These are phyloP conservation scores for Drosophila formosana DNA, from an alignment of 2,888 invertebrate genomes.

Conservation along the genomic window DNA sequence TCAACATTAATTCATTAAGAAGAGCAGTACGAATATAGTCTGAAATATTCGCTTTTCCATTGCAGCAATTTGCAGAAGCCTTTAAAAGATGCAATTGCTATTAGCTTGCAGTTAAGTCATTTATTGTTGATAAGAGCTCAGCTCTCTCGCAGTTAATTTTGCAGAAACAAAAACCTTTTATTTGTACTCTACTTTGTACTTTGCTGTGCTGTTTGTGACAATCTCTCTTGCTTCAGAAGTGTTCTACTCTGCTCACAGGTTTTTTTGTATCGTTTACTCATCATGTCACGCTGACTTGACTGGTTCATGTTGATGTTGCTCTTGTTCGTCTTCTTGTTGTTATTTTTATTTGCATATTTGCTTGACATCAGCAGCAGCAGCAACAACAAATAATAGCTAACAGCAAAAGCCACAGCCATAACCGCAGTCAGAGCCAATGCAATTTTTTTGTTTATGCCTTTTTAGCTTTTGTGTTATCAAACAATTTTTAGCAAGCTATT, in stretches of 20 bases:
- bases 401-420: constrained; percentile 21
- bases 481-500: constrained; percentile 68
- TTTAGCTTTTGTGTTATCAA: constrained; percentile 66
- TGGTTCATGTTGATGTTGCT: constrained; percentile 33
- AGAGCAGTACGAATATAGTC: not conserved
- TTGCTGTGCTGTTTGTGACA: constrained; percentile 29
- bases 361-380: constrained; percentile 49
- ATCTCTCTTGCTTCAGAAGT: constrained; percentile 2
- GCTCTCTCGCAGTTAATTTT: not conserved
- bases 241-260: constrained; percentile 19
- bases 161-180: not conserved
- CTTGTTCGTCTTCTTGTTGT: constrained; percentile 50
- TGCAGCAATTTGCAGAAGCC: not conserved
- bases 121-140: constrained; percentile 3
- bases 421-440: constrained; percentile 28
- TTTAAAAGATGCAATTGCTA: not conserved
- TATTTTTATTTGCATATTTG: constrained; percentile 74
- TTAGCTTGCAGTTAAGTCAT: not conserved
- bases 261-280: constrained; percentile 72
- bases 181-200: constrained; percentile 6
- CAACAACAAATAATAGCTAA: constrained; percentile 18
- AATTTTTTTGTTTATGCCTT: constrained; percentile 6
- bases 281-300: constrained; percentile 65
- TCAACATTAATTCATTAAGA: no score
- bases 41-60: not conserved